These are phyloP conservation scores for Paedocypris micromegethes DNA, from an alignment of 2,797 vertebrate species.

Conservation along the genomic window DNA sequence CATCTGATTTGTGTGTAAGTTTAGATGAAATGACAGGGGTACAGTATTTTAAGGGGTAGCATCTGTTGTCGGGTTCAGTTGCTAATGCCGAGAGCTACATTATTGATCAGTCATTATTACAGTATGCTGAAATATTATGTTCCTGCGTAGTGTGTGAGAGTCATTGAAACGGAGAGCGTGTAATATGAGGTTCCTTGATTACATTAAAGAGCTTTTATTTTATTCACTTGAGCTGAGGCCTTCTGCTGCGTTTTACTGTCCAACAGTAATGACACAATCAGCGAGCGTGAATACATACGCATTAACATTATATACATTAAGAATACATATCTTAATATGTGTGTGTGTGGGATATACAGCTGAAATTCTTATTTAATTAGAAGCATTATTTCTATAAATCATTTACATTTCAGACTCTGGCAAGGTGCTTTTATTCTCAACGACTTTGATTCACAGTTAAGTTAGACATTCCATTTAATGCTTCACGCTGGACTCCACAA, in stretches of 20 bases:
- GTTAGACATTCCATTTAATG: too few species aligned
- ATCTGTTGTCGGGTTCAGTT: constrained; percentile 71
- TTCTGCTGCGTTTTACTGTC: constrained; percentile 66
- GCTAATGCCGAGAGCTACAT: constrained; percentile 72
- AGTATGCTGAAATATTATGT: constrained; percentile 55
- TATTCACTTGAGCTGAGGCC: constrained; percentile 70
- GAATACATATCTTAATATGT: constrained; percentile 28
- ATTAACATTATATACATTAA: too few species aligned
- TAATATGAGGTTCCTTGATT: constrained; percentile 78
- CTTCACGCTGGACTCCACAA: too few species aligned
- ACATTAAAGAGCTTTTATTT: constrained; percentile 72
- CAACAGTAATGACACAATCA: constrained; percentile 58
- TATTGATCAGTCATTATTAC: constrained; percentile 79
- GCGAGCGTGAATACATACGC: too few species aligned
- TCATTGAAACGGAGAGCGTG: constrained; percentile 46
- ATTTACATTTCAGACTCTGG: too few species aligned
- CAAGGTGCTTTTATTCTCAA: too few species aligned
- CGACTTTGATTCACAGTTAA: too few species aligned
- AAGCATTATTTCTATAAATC: not conserved
- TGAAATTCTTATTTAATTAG: constrained; percentile 11
- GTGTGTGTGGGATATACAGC: constrained; percentile 7
- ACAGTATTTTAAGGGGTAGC: constrained; percentile 56
- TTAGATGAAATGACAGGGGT: constrained; percentile 38
- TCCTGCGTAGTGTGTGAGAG: constrained; percentile 40
- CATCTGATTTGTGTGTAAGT: constrained; percentile 14